phyloP scores from a whole-genome alignment of 2,113 vertebrate genomes.

The Cervus canadensis region DNA sequence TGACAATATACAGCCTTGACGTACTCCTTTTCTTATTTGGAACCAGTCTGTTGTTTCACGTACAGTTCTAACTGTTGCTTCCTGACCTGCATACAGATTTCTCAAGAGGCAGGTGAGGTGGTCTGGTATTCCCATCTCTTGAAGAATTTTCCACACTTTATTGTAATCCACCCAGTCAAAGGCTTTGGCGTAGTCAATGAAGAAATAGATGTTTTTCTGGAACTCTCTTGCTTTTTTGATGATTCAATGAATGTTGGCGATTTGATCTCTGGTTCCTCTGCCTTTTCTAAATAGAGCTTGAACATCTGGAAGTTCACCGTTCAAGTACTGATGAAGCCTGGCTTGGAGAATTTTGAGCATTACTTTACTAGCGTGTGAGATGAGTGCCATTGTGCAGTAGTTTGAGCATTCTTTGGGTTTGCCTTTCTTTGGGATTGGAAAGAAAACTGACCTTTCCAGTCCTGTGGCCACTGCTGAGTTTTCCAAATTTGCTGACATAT shows the following conservation, averaged over 20 bases:
- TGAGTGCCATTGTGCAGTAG: background rate
- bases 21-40: background rate
- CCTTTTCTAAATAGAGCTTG: background rate
- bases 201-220: background rate
- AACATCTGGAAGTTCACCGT: background rate
- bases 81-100: too few relatives aligned
- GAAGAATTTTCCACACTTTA: too few relatives aligned
- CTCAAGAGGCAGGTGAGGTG: too few relatives aligned
- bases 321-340: background rate
- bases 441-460: background rate
- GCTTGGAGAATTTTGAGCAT: background rate
- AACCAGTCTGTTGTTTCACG: background rate
- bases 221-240: background rate
- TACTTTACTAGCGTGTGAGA: background rate
- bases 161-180: background rate
- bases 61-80: too few relatives aligned
- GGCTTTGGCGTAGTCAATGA: background rate
- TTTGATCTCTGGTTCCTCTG: background rate
- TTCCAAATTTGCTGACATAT: background rate
- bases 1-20: background rate
- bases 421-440: background rate
- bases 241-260: accelerated
- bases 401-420: background rate
- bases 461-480: background rate
- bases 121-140: too few relatives aligned